Evolutionary conservation across 2,888 invertebrate genomes (phyloP).

Genomic region (Agonopterix subpropinquella): DNA sequence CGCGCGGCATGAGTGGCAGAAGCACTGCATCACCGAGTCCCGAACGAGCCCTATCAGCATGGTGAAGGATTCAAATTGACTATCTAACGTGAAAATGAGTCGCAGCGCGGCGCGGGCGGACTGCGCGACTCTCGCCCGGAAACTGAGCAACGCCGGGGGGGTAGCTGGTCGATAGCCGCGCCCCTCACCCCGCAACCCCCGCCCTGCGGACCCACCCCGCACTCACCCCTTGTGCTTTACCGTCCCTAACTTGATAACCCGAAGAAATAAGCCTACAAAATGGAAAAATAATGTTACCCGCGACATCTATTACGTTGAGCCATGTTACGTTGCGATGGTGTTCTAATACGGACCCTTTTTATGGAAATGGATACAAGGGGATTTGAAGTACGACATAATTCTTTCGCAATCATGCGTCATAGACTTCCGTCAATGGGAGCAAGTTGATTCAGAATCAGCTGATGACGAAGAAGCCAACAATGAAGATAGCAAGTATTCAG

Average conservation of each 20-base stretch:
- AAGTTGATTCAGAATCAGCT: too few relatives aligned
- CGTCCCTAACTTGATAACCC: conserved; percentile 71
- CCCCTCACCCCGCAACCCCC: conserved; percentile 63
- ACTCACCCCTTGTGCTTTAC: conserved; percentile 50
- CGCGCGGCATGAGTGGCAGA: conserved; percentile 94
- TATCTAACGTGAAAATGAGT: conserved; percentile 68
- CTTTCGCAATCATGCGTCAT: neutral
- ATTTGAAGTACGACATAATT: too few relatives aligned
- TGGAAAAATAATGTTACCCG: conserved; percentile 69
- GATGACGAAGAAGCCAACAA: neutral
- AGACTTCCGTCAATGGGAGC: too few relatives aligned
- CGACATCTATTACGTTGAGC: conserved; percentile 41
- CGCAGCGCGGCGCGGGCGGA: conserved; percentile 73
- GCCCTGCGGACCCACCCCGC: conserved; percentile 63
- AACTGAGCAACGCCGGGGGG: conserved; percentile 73
- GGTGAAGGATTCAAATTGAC: conserved; percentile 62
- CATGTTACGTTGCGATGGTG: conserved; percentile 24
- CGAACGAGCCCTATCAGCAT: conserved; percentile 94
- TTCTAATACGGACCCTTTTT: conserved; percentile 12
- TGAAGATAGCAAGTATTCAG: neutral
- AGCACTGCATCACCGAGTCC: conserved; percentile 95
- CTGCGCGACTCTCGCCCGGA: conserved; percentile 79
- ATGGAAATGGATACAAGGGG: conserved; percentile 6
- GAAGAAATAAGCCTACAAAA: conserved; percentile 71
- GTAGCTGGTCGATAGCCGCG: conserved; percentile 73